Evolutionary conservation across 2,888 invertebrate genomes (phyloP), one percentile per base, ranked within the genome.

Genomic region (Eilema sororculum): DNA sequence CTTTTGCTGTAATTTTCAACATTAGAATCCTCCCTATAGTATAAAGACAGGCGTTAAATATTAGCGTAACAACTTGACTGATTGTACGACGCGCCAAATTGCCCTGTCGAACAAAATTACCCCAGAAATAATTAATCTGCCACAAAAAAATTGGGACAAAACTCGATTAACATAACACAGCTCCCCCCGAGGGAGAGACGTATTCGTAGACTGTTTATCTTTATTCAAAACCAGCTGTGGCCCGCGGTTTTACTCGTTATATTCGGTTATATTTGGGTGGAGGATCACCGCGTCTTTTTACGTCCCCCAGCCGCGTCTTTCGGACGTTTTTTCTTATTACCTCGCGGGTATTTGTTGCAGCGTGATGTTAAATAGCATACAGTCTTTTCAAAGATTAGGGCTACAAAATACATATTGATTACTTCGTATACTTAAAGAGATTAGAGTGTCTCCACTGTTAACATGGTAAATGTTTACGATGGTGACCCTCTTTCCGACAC

Each of bases 101-200:
- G 52, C 52, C 52, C 9, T 52, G 52, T 52, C 52, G 52, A 52
- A 52, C n/a, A 52, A 52, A 52, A 52, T 52, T 52, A 52, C 52
- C 52, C 52, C 8, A n/a, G 52, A 52, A 52, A 52, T 52, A n/a
- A 52, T 52, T 52, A 52, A 52, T n/a, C n/a, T 52, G n/a, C n/a
- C n/a, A n/a, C 52, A 52, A 52, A 52, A 52, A 46, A 52, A 52
- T 9, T 20, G 52, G 52, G 52, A 52, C 52, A 1, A n/a, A 52
- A 52, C n/a, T 52, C 52, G 52, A 52, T 52, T 52, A 52, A 52
- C 52, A 52, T 52, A 52, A 52, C 52, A 52, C 52, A n/a, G 52
- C 52, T 52, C n/a, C 52, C 9, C n/a, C 52, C 9, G 16, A 20
- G 52, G 52, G 52, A 52, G 52, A 52, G 52, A 52, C 52, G 8